Conservation (phyloP, 2,113 vertebrate species). For the Numenius arquata region DNA sequence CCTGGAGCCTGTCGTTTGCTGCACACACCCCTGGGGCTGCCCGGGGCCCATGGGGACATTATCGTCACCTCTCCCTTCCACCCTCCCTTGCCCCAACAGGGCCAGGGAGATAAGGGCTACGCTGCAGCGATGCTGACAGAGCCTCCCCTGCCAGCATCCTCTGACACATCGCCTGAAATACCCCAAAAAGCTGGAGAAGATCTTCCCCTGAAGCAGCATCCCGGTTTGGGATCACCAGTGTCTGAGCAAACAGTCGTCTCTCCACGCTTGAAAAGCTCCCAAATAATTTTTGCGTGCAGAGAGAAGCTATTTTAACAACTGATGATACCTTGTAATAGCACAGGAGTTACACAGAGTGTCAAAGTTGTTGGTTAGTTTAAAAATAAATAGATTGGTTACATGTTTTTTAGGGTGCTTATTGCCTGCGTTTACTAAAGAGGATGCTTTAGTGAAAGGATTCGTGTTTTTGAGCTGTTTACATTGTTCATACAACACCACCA, state of each 20-base stretch:
- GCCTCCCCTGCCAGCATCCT: neutral
- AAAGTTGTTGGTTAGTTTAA: neutral
- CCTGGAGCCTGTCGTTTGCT: neutral
- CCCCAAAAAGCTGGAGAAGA: neutral
- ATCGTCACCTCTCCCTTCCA: neutral
- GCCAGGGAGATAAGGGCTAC: neutral
- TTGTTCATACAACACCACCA: neutral
- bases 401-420: neutral
- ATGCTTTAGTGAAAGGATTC: neutral
- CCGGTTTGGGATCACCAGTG: too few relatives aligned
- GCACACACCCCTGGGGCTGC: too few relatives aligned
- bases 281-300: neutral
- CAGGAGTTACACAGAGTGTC: accelerated
- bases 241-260: neutral
- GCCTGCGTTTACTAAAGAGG: neutral
- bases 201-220: neutral
- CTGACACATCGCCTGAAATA: neutral
- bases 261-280: neutral
- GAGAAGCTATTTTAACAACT: neutral
- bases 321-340: neutral
- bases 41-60: neutral
- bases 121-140: accelerated
- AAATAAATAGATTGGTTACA: neutral
- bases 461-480: neutral
- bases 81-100: neutral